phyloP scores from a whole-genome alignment of 2,888 invertebrate genomes.

The Phalera bucephala region DNA sequence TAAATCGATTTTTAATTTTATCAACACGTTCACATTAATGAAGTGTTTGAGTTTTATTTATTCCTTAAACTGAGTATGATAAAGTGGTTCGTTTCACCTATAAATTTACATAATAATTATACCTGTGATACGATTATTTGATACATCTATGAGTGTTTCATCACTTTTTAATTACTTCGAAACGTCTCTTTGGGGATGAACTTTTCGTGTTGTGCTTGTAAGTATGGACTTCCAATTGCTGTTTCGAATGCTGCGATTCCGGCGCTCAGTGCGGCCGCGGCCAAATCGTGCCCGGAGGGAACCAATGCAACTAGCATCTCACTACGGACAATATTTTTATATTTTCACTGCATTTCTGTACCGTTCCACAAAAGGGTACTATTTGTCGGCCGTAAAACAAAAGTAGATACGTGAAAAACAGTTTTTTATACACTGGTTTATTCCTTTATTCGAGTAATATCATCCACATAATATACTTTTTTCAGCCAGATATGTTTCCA shows the following conservation, averaged over 20 bases:
- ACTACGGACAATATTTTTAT: slow-evolving; percentile 63
- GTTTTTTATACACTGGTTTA: slow-evolving; percentile 39
- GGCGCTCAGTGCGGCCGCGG: slow-evolving; percentile 36
- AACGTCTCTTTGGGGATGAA: too few species aligned
- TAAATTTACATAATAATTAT: too few species aligned
- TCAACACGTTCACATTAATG: too few species aligned
- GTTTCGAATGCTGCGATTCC: slow-evolving; percentile 13
- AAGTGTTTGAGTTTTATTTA: too few species aligned
- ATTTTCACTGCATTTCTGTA: slow-evolving; percentile 62
- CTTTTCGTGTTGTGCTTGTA: too few species aligned
- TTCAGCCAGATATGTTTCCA: background rate
- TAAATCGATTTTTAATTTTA: too few species aligned
- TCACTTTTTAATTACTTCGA: too few species aligned
- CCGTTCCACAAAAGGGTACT: slow-evolving; percentile 50
- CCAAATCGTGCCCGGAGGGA: slow-evolving; percentile 53
- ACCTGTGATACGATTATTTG: too few species aligned
- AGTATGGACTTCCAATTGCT: too few species aligned
- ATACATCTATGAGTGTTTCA: too few species aligned
- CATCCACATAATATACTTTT: slow-evolving; percentile 8
- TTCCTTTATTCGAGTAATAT: slow-evolving; percentile 28
- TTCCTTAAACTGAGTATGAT: too few species aligned
- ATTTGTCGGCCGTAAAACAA: slow-evolving; percentile 58
- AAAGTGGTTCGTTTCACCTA: too few species aligned
- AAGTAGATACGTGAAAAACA: slow-evolving; percentile 49
- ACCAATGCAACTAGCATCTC: slow-evolving; percentile 55